Evolutionary conservation across 2,797 vertebrate species (phyloP).

Genomic region (Cuniculus paca): DNA sequence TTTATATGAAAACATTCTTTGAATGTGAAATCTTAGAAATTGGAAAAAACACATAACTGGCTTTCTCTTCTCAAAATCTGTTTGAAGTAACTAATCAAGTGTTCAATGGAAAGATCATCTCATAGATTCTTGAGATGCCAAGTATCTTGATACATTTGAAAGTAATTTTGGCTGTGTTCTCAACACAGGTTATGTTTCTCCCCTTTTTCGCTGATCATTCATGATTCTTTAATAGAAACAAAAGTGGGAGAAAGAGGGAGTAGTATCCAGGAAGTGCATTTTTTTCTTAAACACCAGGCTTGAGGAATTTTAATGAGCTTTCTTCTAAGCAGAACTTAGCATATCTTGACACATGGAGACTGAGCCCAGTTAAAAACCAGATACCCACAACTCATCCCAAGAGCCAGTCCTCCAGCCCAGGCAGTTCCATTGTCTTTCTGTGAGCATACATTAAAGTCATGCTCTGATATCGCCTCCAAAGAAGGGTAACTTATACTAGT

Average conservation of each 20-base stretch:
- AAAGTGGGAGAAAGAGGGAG: not conserved
- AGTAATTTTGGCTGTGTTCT: not conserved
- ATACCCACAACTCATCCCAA: fast-evolving
- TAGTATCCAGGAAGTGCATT: fast-evolving
- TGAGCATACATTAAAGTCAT: too few species aligned
- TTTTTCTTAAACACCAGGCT: not conserved
- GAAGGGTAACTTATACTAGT: not conserved
- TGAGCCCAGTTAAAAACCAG: not conserved
- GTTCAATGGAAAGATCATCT: not conserved
- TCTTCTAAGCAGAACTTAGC: not conserved
- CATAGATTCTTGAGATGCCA: not conserved
- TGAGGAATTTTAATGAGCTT: not conserved
- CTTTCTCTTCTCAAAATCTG: not conserved
- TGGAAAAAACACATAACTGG: not conserved
- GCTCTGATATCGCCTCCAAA: not conserved
- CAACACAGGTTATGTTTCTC: not conserved
- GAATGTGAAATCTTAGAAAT: not conserved
- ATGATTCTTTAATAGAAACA: not conserved
- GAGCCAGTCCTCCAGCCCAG: too few species aligned
- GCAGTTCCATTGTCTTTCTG: not conserved
- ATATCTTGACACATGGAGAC: not conserved
- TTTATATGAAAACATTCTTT: not conserved
- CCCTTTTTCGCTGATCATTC: not conserved
- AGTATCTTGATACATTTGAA: not conserved
- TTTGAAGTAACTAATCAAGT: not conserved